Conservation (phyloP, 2,113 vertebrate genomes). For the Heterocephalus glaber region DNA sequence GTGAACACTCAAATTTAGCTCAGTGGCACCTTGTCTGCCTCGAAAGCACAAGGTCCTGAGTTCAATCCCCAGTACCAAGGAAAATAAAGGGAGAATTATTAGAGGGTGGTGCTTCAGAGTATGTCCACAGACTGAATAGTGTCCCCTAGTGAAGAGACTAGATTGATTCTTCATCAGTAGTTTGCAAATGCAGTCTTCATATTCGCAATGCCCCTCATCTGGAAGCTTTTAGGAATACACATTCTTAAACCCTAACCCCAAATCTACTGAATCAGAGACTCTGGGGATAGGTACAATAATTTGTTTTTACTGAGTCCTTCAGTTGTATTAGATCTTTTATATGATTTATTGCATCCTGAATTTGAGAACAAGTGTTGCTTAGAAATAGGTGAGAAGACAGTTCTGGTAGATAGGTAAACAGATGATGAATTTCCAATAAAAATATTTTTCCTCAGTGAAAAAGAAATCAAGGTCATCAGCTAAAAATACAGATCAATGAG, state of each 20-base stretch:
- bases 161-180: background rate
- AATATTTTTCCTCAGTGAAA: background rate
- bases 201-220: background rate
- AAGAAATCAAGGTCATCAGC: background rate
- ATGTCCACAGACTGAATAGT: background rate
- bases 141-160: background rate
- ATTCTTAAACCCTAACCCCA: no score
- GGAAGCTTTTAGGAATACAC: background rate
- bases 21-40: no score
- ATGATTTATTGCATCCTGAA: background rate
- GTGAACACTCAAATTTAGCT: no score
- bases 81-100: background rate
- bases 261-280: background rate
- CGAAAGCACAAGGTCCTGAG: no score
- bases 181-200: background rate
- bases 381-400: background rate
- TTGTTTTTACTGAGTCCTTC: background rate
- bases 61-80: no score
- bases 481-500: background rate
- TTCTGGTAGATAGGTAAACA: background rate
- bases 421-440: background rate
- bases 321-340: background rate
- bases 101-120: background rate
- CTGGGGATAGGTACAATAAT: background rate
- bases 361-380: background rate